Percentiles rank a stretch among this genome's conserved stretches.
Conservation (phyloP, 2,797 vertebrate species). For the Brachyrhaphis roseni region DNA sequence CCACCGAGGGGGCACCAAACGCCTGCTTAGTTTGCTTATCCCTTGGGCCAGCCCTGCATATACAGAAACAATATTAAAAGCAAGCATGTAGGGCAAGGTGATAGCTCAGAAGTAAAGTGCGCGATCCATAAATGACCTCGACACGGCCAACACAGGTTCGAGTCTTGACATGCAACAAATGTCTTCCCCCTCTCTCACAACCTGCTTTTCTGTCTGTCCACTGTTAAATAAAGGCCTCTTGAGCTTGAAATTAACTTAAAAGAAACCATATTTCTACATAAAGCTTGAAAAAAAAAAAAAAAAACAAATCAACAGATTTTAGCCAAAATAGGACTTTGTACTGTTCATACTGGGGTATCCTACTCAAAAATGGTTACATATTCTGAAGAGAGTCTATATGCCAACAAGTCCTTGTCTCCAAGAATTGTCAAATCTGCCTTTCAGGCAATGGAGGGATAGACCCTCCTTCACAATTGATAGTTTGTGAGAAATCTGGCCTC, state of each 20-base stretch:
- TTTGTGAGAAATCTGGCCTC: conserved; percentile 62
- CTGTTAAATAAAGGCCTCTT: neutral
- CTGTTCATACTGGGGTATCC: neutral
- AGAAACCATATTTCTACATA: neutral
- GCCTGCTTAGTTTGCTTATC: no score
- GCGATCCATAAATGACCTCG: no score
- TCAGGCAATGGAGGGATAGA: conserved; percentile 41
- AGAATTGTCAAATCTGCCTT: conserved; percentile 52
- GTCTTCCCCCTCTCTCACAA: no score
- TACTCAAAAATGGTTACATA: neutral
- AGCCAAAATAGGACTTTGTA: neutral
- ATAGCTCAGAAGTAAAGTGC: no score
- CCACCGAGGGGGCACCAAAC: no score
- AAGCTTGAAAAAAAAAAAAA: neutral
- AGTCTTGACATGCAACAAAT: no score
- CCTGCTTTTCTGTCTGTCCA: no score
- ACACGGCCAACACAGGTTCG: no score
- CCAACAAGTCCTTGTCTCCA: conserved; percentile 43
- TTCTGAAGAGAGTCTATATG: conserved; percentile 36
- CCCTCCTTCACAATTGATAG: conserved; percentile 46
- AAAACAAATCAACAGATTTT: neutral
- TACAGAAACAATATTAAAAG: neutral
- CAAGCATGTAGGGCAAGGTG: neutral
- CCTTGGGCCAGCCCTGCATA: neutral
- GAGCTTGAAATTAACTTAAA: neutral